Percentiles rank a stretch among this genome's conserved stretches.
These are phyloP conservation scores for Microplitis demolitor DNA, from an alignment of 1,140 invertebrate genomes.

Conservation along the genomic window DNA sequence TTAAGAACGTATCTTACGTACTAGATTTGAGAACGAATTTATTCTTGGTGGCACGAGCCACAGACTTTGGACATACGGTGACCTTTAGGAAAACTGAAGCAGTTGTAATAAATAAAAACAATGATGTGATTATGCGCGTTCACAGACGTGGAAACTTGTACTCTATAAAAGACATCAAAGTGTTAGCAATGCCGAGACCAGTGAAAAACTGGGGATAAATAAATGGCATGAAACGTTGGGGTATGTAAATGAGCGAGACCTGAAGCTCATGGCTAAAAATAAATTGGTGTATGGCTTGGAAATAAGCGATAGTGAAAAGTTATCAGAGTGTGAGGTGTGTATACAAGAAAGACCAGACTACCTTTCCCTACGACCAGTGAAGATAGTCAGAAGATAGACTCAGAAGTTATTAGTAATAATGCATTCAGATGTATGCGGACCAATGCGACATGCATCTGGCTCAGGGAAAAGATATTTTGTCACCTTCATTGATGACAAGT, in stretches of 20 bases:
- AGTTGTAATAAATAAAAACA: not conserved
- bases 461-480: constrained; percentile 49
- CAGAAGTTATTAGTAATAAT: constrained; percentile 14
- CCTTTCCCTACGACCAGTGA: constrained; percentile 15
- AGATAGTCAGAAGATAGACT: not conserved
- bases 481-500: constrained; percentile 51
- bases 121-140: not conserved
- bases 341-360: constrained; percentile 1
- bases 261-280: constrained; percentile 11
- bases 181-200: not conserved
- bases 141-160: not conserved
- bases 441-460: constrained; percentile 1
- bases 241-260: constrained; percentile 16
- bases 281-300: constrained; percentile 22
- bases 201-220: constrained; percentile 7
- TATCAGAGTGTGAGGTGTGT: constrained; percentile 24
- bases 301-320: constrained; percentile 7
- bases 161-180: not conserved
- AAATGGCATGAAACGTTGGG: constrained; percentile 23
- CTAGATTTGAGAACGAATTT: constrained; percentile 15
- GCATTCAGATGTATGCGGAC: constrained; percentile 23
- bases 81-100: not conserved
- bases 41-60: constrained; percentile 3
- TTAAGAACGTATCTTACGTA: constrained; percentile 10
- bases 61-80: constrained; percentile 11